These are phyloP conservation scores for Eupsilia transversa DNA, from an alignment of 2,888 invertebrate genomes.

Conservation along the genomic window DNA sequence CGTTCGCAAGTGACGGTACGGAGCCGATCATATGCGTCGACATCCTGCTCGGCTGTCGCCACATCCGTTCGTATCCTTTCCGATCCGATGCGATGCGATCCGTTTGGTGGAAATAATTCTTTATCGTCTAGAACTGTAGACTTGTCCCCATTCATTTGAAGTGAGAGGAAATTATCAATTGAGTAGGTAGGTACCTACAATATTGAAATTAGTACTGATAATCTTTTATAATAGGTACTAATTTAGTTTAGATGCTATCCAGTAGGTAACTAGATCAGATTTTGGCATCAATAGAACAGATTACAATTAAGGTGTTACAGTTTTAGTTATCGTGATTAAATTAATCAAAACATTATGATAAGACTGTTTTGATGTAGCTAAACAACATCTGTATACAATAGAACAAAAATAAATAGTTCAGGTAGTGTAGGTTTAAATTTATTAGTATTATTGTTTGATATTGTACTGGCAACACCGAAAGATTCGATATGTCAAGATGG, in stretches of 20 bases:
- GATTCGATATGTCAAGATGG: too few relatives aligned
- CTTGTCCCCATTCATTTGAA: too few relatives aligned
- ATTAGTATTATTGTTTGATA: too few relatives aligned
- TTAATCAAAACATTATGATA: neutral
- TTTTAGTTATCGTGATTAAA: neutral
- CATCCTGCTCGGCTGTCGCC: too few relatives aligned
- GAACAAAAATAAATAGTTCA: neutral
- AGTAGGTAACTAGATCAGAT: conserved; percentile 4
- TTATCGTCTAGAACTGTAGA: too few relatives aligned
- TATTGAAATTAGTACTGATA: neutral
- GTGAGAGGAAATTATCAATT: neutral
- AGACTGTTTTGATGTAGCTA: neutral
- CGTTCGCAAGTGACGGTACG: too few relatives aligned
- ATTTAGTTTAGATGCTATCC: neutral
- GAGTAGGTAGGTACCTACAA: neutral
- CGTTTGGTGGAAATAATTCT: too few relatives aligned
- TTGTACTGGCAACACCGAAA: too few relatives aligned
- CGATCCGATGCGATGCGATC: too few relatives aligned
- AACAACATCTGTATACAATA: neutral
- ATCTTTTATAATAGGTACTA: neutral
- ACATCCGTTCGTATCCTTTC: too few relatives aligned
- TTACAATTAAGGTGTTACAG: neutral
- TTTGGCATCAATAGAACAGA: neutral
- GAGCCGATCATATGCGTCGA: too few relatives aligned
- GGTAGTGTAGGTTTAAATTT: too few relatives aligned